phyloP scores from a whole-genome alignment of 2,797 vertebrate genomes.

The Naso thynnoides region DNA sequence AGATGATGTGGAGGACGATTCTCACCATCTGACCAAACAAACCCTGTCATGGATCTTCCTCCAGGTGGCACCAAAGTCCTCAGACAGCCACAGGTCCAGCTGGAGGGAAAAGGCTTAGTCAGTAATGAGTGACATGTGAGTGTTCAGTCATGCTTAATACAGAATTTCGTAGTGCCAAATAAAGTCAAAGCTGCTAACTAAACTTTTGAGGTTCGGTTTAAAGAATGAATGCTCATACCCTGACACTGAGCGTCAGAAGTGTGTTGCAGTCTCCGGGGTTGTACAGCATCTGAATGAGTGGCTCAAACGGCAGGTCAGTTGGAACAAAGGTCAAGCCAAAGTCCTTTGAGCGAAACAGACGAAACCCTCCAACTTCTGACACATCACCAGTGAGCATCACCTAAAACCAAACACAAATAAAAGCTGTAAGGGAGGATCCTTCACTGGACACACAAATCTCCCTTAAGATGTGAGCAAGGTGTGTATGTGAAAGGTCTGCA shows the following conservation, averaged over 20 bases:
- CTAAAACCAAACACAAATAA: slow-evolving; percentile 73
- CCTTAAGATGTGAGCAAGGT: neutral
- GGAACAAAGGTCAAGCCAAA: slow-evolving; percentile 88
- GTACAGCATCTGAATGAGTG: slow-evolving; percentile 91
- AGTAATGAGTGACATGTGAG: slow-evolving; percentile 14
- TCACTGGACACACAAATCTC: neutral
- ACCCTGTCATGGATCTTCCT: slow-evolving; percentile 90
- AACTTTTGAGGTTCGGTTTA: neutral
- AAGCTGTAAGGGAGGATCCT: neutral
- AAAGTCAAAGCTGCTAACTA: slow-evolving; percentile 9
- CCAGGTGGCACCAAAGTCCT: slow-evolving; percentile 92
- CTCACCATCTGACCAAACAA: slow-evolving; percentile 95
- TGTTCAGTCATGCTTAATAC: neutral
- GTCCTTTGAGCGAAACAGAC: slow-evolving; percentile 90
- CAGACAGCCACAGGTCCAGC: slow-evolving; percentile 91
- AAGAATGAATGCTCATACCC: slow-evolving; percentile 75
- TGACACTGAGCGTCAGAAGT: slow-evolving; percentile 88
- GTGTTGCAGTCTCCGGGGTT: slow-evolving; percentile 84
- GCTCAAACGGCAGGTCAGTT: slow-evolving; percentile 90
- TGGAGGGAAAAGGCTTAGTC: slow-evolving; percentile 38
- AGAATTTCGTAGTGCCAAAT: neutral
- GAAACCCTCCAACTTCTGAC: slow-evolving; percentile 84
- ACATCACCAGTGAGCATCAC: slow-evolving; percentile 93
- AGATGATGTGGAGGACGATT: slow-evolving; percentile 25
- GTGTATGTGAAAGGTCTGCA: neutral